Evolutionary conservation across 1,140 invertebrate species (phyloP).

Genomic region (Scaptomyza pallida): DNA sequence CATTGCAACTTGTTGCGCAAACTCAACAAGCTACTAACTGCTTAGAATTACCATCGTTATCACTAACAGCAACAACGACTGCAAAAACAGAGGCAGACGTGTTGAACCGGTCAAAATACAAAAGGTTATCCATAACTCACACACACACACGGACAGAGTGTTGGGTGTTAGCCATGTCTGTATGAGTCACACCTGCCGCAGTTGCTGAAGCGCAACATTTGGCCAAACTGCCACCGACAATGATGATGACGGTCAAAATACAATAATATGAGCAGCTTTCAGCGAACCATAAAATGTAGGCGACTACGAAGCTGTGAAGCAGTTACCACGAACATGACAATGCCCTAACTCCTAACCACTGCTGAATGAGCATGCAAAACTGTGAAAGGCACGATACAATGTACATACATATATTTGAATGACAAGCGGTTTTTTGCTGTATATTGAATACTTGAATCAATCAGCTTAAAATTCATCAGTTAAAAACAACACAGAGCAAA

Average conservation of each 20-base stretch:
- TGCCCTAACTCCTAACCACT: slow-evolving; percentile 22
- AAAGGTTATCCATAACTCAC: slow-evolving; percentile 64
- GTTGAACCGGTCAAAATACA: slow-evolving; percentile 70
- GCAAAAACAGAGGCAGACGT: slow-evolving; percentile 42
- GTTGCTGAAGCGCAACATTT: slow-evolving; percentile 52
- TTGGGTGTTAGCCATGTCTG: slow-evolving; percentile 67
- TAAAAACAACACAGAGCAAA: slow-evolving; percentile 1
- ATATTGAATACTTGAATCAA: slow-evolving; percentile 24
- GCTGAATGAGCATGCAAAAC: slow-evolving; percentile 32
- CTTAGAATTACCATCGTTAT: slow-evolving; percentile 62
- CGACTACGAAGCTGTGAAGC: slow-evolving; percentile 24
- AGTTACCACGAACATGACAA: slow-evolving; percentile 12
- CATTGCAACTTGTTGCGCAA: slow-evolving; percentile 60
- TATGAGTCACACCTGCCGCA: slow-evolving; percentile 70
- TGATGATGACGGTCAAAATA: slow-evolving; percentile 67
- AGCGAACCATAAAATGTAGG: slow-evolving; percentile 67
- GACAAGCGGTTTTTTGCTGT: slow-evolving; percentile 8
- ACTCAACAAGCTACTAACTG: slow-evolving; percentile 33
- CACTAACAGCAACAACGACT: slow-evolving; percentile 13
- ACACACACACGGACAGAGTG: background rate
- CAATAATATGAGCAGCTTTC: slow-evolving; percentile 49
- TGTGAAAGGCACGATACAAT: slow-evolving; percentile 22
- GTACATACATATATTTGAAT: slow-evolving; percentile 3
- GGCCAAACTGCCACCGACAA: slow-evolving; percentile 40
- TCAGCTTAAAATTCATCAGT: slow-evolving; percentile 3